Conservation (phyloP, 2,888 invertebrate species). For the Conomelus anceps region DNA sequence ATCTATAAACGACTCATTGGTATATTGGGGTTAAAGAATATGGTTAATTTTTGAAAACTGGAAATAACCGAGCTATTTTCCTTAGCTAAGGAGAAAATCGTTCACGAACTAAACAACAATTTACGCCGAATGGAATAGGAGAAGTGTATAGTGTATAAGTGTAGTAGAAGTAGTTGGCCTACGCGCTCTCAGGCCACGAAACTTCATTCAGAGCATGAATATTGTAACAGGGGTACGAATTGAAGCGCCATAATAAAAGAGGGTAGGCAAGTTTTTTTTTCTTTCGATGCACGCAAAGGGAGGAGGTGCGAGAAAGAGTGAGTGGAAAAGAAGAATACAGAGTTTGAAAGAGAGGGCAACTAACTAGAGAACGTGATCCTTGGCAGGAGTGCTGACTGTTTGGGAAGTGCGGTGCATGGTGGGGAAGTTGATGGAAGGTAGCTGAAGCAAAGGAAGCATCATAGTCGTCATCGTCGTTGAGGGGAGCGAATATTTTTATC, state of each 20-base stretch:
- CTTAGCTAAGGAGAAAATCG: too few species aligned
- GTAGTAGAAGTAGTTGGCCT: too few species aligned
- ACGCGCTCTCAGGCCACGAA: not conserved
- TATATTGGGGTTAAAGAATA: not conserved
- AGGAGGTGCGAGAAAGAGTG: not conserved
- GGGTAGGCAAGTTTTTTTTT: not conserved
- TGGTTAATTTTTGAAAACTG: not conserved
- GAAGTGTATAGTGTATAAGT: too few species aligned
- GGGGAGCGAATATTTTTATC: not conserved
- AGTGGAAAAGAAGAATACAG: not conserved
- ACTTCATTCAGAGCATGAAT: not conserved
- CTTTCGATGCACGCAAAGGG: not conserved
- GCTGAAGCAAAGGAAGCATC: not conserved
- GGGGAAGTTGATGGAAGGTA: not conserved
- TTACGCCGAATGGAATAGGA: not conserved
- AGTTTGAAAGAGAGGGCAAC: not conserved
- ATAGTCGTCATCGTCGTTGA: not conserved
- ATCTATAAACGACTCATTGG: not conserved
- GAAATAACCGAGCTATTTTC: not conserved
- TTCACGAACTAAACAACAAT: not conserved
- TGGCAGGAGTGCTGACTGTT: not conserved
- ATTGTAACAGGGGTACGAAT: not conserved
- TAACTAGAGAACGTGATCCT: not conserved
- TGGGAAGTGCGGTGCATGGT: not conserved
- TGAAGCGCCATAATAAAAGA: not conserved